Conservation (phyloP, 2,113 vertebrate species). For the Gymnogyps californianus region DNA sequence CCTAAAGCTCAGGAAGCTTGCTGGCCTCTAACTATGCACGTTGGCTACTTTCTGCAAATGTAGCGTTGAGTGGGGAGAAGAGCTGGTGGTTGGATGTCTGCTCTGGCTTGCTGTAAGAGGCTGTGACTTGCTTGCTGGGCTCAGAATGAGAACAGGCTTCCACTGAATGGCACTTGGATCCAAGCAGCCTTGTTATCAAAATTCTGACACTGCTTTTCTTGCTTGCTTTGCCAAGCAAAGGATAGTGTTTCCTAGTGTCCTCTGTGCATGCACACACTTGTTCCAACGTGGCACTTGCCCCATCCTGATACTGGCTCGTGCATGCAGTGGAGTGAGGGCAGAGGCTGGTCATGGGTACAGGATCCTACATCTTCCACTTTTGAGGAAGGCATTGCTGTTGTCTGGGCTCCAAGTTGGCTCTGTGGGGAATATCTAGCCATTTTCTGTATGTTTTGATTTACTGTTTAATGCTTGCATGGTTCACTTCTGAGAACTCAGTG, state of each 20-base stretch:
- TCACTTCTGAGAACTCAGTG: not conserved
- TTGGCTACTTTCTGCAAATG: not conserved
- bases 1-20: not conserved
- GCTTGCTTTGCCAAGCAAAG: not conserved
- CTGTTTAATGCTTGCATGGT: not conserved
- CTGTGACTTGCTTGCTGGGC: not conserved
- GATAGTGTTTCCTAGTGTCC: not conserved
- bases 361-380: not conserved
- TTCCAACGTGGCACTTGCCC: not conserved
- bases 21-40: not conserved
- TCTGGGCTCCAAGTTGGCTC: not conserved
- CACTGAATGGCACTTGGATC: not conserved
- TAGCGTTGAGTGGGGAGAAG: not conserved
- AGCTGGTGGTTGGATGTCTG: not conserved
- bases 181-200: not conserved
- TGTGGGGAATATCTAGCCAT: not conserved
- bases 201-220: not conserved
- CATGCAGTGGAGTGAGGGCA: too few species aligned
- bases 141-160: not conserved
- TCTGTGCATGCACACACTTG: not conserved
- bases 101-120: not conserved
- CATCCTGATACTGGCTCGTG: accelerated
- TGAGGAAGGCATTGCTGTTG: not conserved
- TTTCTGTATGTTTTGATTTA: not conserved
- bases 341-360: not conserved